Evolutionary conservation across 2,797 vertebrate species (phyloP).

Genomic region (Paedocypris micromegethes): DNA sequence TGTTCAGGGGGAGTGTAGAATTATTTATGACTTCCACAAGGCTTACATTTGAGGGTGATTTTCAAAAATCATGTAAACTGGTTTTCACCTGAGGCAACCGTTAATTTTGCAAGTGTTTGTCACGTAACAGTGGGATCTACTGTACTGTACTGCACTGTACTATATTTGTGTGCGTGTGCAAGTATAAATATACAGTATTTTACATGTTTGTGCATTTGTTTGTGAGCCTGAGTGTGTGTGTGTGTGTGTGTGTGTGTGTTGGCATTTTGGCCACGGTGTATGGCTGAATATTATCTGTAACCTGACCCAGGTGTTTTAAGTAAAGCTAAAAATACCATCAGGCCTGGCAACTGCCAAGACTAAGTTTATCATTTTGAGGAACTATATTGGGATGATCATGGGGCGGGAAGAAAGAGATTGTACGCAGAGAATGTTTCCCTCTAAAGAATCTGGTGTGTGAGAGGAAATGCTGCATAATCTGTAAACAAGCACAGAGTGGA

Average conservation of each 20-base stretch:
- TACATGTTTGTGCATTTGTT: slow-evolving; percentile 7
- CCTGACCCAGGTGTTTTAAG: slow-evolving; percentile 66
- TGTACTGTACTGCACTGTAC: background rate
- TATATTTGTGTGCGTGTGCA: background rate
- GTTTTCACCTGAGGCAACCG: too few species aligned
- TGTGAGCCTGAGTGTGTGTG: slow-evolving; percentile 50
- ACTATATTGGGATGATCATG: slow-evolving; percentile 55
- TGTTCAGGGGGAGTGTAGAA: too few species aligned
- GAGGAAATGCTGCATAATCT: slow-evolving; percentile 57
- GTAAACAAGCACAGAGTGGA: slow-evolving; percentile 50
- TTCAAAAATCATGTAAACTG: too few species aligned
- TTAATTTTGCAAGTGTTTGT: too few species aligned
- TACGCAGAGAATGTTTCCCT: too few species aligned
- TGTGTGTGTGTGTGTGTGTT: slow-evolving; percentile 43
- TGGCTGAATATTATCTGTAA: slow-evolving; percentile 56
- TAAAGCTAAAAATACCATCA: slow-evolving; percentile 67
- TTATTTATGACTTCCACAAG: too few species aligned
- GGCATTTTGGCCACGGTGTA: slow-evolving; percentile 28
- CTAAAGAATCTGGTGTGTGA: slow-evolving; percentile 7
- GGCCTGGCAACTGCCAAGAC: slow-evolving; percentile 65
- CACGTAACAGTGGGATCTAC: too few species aligned
- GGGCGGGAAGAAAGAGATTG: slow-evolving; percentile 52
- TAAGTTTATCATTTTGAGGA: slow-evolving; percentile 56
- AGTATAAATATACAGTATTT: background rate
- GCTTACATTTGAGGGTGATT: too few species aligned